Evolutionary conservation across 2,888 invertebrate genomes (phyloP), one percentile per base, ranked within the genome.

Genomic region (Cerastoderma edule): DNA sequence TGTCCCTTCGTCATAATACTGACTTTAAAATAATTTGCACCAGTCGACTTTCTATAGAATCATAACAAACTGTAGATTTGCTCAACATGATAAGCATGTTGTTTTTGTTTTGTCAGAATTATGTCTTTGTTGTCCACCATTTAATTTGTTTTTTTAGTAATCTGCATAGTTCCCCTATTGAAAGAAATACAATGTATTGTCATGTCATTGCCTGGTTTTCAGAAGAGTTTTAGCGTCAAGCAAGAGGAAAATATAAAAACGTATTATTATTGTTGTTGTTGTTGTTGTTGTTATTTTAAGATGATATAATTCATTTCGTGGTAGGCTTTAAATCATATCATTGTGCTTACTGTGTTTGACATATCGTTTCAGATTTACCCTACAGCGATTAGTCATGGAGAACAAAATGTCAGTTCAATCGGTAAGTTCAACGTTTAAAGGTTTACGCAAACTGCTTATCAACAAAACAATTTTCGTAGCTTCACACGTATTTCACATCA

Each of bases 341-440:
- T 46, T 46, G 16, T n/a, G 46, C 46, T 19, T n/a, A n/a, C 46
- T 16, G n/a, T n/a, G 46, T 46, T 19, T 5, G n/a, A 46, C 5
- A 46, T 46, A 46, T 19, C 46, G n/a, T 16, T 5, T n/a, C 2
- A 46, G 46, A 19, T 46, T 16, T n/a, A 19, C 46, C n/a, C 46
- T 46, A 5, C 46, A 46, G 30, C 8, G 28, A 28, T 30, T 54
- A 22, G 16, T 27, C 27, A 32, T 32, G 32, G 33, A 2, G 32
- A n/a, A 66, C n/a, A 69, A 57, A 50, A n/a, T 69, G 32, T 69
- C 69, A 48, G 27, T 69, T 13, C 69, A 69, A 13, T 69, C 69
- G 33, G 69, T 69, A 48, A 69, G 69, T 50, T 39, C 8, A 53
- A 16, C n/a, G n/a, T 53, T 16, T 53, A 6, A 53, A 16, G 6